These are phyloP conservation scores for Xanthia icteritia DNA, from an alignment of 2,888 invertebrate species.

Conservation along the genomic window DNA sequence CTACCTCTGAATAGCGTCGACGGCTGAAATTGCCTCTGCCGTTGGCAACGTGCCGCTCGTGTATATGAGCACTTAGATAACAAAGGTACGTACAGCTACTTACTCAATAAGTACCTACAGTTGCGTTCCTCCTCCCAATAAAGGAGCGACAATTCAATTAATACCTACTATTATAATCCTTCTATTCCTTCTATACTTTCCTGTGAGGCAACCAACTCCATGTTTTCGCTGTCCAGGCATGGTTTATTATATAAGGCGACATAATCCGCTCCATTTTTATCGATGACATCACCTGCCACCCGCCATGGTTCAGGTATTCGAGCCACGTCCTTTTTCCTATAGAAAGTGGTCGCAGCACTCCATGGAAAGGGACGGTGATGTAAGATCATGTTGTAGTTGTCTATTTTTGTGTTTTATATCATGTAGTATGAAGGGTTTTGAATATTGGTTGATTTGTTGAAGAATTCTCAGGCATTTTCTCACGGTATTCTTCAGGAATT, in stretches of 20 bases:
- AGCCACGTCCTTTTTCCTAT: slow-evolving; percentile 70
- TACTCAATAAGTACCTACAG: not conserved
- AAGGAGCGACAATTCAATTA: not conserved
- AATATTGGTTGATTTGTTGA: not conserved
- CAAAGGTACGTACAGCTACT: not conserved
- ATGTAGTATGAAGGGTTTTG: not conserved
- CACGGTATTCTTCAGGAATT: not conserved
- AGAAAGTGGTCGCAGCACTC: slow-evolving; percentile 68
- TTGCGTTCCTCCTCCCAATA: not conserved
- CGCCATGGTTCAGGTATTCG: slow-evolving; percentile 55
- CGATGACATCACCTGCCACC: slow-evolving; percentile 52
- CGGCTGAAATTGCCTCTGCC: too few relatives aligned
- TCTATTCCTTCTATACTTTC: slow-evolving; percentile 10
- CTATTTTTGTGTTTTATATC: not conserved
- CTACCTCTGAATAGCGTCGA: too few relatives aligned
- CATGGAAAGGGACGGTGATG: slow-evolving; percentile 43
- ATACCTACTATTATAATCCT: not conserved
- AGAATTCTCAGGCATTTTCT: not conserved
- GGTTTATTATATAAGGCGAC: slow-evolving; percentile 39
- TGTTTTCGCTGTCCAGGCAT: slow-evolving; percentile 22
- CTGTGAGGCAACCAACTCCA: not conserved
- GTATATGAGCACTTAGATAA: too few relatives aligned
- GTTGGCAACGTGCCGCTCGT: too few relatives aligned
- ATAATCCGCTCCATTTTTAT: slow-evolving; percentile 57
- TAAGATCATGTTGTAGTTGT: slow-evolving; percentile 32